phyloP scores from a whole-genome alignment of 2,888 invertebrate genomes.

The Pterostichus niger region DNA sequence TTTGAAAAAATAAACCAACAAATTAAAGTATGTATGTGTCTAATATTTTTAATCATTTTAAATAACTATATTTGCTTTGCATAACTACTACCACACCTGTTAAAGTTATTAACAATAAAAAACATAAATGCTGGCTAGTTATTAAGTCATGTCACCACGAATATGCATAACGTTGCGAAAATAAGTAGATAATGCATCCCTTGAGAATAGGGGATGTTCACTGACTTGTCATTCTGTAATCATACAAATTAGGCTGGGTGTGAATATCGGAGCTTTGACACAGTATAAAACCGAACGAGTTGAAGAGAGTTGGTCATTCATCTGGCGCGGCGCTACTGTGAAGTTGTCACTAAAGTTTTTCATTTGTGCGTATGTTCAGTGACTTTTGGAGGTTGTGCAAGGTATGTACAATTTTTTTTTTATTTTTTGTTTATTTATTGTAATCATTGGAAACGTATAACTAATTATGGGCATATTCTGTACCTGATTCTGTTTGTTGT shows the following conservation, averaged over 20 bases:
- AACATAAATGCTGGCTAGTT: not conserved
- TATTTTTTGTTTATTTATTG: too few species aligned
- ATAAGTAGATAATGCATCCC: slow-evolving; percentile 10
- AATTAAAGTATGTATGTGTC: too few species aligned
- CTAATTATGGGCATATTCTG: too few species aligned
- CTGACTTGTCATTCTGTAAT: slow-evolving; percentile 14
- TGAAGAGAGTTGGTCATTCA: not conserved
- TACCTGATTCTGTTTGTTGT: too few species aligned
- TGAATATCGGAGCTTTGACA: not conserved
- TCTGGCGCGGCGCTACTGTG: not conserved
- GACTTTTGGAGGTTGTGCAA: not conserved
- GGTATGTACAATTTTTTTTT: too few species aligned
- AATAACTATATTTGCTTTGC: too few species aligned
- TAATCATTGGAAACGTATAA: too few species aligned
- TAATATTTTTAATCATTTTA: too few species aligned
- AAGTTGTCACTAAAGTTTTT: not conserved
- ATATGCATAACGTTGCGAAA: not conserved
- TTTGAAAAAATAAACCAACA: too few species aligned
- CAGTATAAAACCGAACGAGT: not conserved
- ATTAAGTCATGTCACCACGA: not conserved
- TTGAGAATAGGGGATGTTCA: not conserved
- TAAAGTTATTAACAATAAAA: not conserved
- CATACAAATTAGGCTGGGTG: slow-evolving; percentile 27
- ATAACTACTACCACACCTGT: not conserved
- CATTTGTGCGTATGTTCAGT: too few species aligned